A percentile compares a stretch with the other conserved stretches of the same genome.
These are phyloP conservation scores for Holcopasites calliopsidis DNA, from an alignment of 1,140 invertebrate species.

Conservation along the genomic window DNA sequence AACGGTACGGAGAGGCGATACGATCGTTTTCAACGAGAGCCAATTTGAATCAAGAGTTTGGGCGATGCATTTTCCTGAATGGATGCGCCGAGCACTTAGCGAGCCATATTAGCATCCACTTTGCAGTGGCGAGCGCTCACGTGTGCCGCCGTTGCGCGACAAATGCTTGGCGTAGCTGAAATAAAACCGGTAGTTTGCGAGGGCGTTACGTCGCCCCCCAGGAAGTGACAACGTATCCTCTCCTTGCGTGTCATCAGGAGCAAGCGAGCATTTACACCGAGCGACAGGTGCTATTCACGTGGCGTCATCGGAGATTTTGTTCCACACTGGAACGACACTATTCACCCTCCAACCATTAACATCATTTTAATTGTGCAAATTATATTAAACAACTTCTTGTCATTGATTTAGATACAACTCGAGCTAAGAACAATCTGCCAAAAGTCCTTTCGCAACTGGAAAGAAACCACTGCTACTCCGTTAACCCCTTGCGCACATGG, in stretches of 20 bases:
- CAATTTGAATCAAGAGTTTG: conserved; percentile 1
- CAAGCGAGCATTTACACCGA: conserved; percentile 1
- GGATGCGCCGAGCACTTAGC: background rate
- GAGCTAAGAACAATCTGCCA: too few relatives aligned
- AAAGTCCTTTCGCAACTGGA: too few relatives aligned
- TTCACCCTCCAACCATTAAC: background rate
- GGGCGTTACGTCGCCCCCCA: conserved; percentile 32
- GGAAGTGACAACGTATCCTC: conserved; percentile 49
- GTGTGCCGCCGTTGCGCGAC: conserved; percentile 1
- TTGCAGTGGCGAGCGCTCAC: background rate
- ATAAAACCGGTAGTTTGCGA: conserved; percentile 59
- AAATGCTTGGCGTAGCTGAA: conserved; percentile 60
- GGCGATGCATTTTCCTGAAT: background rate
- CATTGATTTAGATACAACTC: too few relatives aligned
- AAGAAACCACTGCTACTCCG: background rate
- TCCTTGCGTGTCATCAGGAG: conserved; percentile 24
- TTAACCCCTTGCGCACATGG: background rate
- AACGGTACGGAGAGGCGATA: too few relatives aligned
- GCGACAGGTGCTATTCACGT: conserved; percentile 37
- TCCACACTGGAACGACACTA: background rate
- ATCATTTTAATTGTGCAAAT: too few relatives aligned
- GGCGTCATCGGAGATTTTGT: conserved; percentile 5
- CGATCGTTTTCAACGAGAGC: too few relatives aligned
- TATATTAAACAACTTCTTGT: too few relatives aligned
- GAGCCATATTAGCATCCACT: conserved; percentile 16